phyloP scores from a whole-genome alignment of 2,888 invertebrate genomes.

The Odontocolon sp. region DNA sequence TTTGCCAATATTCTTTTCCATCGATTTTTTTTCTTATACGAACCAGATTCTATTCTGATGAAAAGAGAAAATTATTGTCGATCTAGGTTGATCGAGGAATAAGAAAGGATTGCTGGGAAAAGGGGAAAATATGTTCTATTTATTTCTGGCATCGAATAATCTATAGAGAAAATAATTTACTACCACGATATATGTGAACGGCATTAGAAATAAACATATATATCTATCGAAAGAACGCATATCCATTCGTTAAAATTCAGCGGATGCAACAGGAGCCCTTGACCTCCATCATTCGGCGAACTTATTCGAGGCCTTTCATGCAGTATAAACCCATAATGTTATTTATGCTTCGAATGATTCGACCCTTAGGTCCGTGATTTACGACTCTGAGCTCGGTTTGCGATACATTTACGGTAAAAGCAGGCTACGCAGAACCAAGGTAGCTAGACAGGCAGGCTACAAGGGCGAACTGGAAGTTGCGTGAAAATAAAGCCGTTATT shows the following conservation, averaged over 20 bases:
- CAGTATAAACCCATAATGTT: slow-evolving; percentile 79
- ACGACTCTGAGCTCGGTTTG: slow-evolving; percentile 62
- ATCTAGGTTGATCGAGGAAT: too few relatives aligned
- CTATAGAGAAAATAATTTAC: too few relatives aligned
- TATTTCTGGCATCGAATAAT: too few relatives aligned
- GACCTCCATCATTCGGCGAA: slow-evolving; percentile 15
- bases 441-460: neutral
- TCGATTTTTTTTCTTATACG: too few relatives aligned
- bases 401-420: slow-evolving; percentile 69
- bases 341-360: slow-evolving; percentile 78
- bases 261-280: slow-evolving; percentile 49
- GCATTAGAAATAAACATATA: neutral
- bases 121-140: too few relatives aligned
- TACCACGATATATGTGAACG: too few relatives aligned
- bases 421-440: slow-evolving; percentile 27
- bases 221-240: slow-evolving; percentile 10
- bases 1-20: too few relatives aligned
- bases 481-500: slow-evolving; percentile 75
- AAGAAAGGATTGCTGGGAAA: too few relatives aligned
- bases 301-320: slow-evolving; percentile 52
- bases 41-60: too few relatives aligned
- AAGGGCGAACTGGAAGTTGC: slow-evolving; percentile 61
- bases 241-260: slow-evolving; percentile 31
- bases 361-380: slow-evolving; percentile 74
- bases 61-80: too few relatives aligned